Conservation (phyloP, 2,888 invertebrate genomes). For the Chalcosyrphus nemorum region DNA sequence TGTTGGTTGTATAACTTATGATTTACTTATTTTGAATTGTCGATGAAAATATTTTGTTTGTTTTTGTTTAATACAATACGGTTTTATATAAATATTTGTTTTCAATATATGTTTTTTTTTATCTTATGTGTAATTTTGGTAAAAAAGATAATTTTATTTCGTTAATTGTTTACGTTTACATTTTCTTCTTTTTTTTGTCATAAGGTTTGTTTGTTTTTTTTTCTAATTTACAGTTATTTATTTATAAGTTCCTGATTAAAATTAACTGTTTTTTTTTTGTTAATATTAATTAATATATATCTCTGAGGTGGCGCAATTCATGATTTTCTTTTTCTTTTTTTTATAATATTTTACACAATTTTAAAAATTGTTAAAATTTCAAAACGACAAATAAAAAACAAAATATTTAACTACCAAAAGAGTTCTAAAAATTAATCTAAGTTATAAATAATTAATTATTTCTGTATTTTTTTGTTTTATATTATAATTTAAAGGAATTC, state of each 20-base stretch:
- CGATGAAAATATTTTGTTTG: conserved; percentile 63
- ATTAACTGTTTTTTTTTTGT: conserved; percentile 38
- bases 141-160: conserved; percentile 70
- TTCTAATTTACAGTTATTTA: conserved; percentile 55
- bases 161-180: conserved; percentile 45
- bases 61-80: conserved; percentile 67
- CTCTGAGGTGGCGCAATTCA: conserved; percentile 72
- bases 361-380: conserved; percentile 45
- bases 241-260: conserved; percentile 53
- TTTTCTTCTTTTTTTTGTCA: conserved; percentile 51
- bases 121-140: conserved; percentile 71
- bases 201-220: conserved; percentile 62
- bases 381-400: conserved; percentile 32
- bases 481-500: neutral
- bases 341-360: conserved; percentile 61
- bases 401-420: conserved; percentile 60
- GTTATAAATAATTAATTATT: conserved; percentile 25
- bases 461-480: neutral
- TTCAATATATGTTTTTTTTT: conserved; percentile 43
- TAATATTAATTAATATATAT: conserved; percentile 50
- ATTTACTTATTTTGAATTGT: conserved; percentile 69
- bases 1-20: conserved; percentile 68
- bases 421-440: conserved; percentile 65
- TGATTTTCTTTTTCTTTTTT: conserved; percentile 6
- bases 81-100: conserved; percentile 72